Evolutionary conservation across 2,888 invertebrate genomes (phyloP), one percentile per base, ranked within the genome.

Genomic region (Leptarthrus brevirostris): DNA sequence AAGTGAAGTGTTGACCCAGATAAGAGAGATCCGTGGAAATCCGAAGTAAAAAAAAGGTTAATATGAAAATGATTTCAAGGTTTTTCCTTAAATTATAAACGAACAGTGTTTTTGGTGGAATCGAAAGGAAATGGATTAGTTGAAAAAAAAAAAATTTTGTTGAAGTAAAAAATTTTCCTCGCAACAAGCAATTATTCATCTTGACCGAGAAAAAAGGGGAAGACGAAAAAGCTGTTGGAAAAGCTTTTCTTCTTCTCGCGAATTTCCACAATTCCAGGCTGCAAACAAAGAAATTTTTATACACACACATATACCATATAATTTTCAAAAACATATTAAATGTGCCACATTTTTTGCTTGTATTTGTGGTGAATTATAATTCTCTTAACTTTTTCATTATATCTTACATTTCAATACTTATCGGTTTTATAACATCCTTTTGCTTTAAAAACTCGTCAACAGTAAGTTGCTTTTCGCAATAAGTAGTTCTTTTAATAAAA

Each of bases 101-200:
- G 14, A 47, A 47, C 1, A 47, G 16, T 47, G 14, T 12, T 47
- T 47, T 47, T 14, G 47, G 0, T 47, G 30, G 30, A 30, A 6
- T 6, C 4, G 8, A 30, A 30, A 30, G 16, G 16, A 47, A 47
- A 2, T 47, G 58, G 2, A 24, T 14, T 18, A 30, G 18, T 34
- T 64, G 36, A 22, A 22, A 20, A 18, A 3, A 36, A 3, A 44
- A n/a, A n/a, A n/a, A n/a, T 44, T 52, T 66, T 61, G 12, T 64
- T 74, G 52, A 64, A 54, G 16, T n/a, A 14, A 36, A n/a, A 64
- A 34, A 18, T 56, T 26, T 69, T 47, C 16, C 44, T 54, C 66
- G 69, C 74, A 74, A 74, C 74, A 69, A 74, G 74, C 74, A 74
- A 74, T 74, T 74, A 74, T 69, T 74, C 74, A 74, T 74, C 56